Evolutionary conservation across 2,888 invertebrate genomes (phyloP).

Genomic region (Oligia fasciuncula): DNA sequence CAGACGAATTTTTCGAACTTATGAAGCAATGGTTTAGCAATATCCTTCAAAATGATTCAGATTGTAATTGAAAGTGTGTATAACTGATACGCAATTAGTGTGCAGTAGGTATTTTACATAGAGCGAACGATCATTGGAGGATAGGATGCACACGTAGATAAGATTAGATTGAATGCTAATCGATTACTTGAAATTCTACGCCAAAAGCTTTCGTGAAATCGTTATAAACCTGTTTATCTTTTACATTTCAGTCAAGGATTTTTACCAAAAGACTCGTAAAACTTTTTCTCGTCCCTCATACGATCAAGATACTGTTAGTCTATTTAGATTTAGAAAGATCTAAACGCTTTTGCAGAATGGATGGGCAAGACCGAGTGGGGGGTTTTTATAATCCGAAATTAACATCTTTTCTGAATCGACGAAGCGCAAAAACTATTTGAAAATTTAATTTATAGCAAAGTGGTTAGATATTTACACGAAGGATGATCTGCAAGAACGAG

Average conservation of each 20-base stretch:
- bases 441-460: not conserved
- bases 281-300: not conserved
- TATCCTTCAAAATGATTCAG: not conserved
- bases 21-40: not conserved
- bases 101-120: not conserved
- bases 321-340: slow-evolving; percentile 6
- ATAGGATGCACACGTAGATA: slow-evolving; percentile 20
- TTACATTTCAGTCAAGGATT: slow-evolving; percentile 2
- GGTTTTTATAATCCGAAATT: not conserved
- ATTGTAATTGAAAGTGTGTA: not conserved
- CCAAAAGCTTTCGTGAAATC: not conserved
- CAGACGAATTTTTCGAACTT: not conserved
- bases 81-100: too few species aligned
- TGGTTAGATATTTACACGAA: not conserved
- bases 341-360: not conserved
- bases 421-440: not conserved
- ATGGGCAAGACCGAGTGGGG: not conserved
- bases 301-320: slow-evolving; percentile 14
- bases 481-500: not conserved
- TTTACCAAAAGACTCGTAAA: not conserved
- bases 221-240: slow-evolving; percentile 1
- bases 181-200: not conserved
- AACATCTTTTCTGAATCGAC: not conserved
- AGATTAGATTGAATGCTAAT: slow-evolving; percentile 26
- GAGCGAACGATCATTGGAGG: not conserved